phyloP scores from a whole-genome alignment of 2,113 vertebrate species.

The Empidonax traillii region DNA sequence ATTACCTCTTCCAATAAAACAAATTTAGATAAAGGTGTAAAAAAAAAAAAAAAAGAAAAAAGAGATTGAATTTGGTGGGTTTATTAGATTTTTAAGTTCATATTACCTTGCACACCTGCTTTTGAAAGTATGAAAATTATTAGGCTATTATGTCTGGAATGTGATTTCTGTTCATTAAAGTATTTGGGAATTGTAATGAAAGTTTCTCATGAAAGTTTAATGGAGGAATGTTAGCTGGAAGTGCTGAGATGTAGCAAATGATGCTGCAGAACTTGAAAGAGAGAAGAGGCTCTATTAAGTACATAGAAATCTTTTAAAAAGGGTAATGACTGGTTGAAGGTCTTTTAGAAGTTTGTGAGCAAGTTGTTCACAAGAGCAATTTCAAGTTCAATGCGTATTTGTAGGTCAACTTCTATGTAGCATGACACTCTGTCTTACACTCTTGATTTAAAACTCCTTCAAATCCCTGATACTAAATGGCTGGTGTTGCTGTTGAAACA shows the following conservation, averaged over 20 bases:
- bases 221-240: not conserved
- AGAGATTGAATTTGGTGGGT: rapidly evolving
- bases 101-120: not conserved
- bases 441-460: not conserved
- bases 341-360: not conserved
- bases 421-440: not conserved
- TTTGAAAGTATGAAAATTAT: not conserved
- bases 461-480: not conserved
- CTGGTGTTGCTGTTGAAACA: not conserved
- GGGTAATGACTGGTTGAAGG: not conserved
- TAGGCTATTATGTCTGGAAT: not conserved
- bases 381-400: not conserved
- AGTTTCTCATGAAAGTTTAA: not conserved
- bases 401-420: not conserved
- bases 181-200: not conserved
- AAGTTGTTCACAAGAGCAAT: not conserved
- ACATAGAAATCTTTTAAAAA: not conserved
- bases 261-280: not conserved
- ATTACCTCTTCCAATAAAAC: not conserved
- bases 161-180: not conserved
- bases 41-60: not conserved
- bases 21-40: not conserved
- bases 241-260: not conserved
- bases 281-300: not conserved
- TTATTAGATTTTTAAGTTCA: not conserved